Evolutionary conservation across 1,140 invertebrate genomes (phyloP).

Genomic region (Popillia japonica): DNA sequence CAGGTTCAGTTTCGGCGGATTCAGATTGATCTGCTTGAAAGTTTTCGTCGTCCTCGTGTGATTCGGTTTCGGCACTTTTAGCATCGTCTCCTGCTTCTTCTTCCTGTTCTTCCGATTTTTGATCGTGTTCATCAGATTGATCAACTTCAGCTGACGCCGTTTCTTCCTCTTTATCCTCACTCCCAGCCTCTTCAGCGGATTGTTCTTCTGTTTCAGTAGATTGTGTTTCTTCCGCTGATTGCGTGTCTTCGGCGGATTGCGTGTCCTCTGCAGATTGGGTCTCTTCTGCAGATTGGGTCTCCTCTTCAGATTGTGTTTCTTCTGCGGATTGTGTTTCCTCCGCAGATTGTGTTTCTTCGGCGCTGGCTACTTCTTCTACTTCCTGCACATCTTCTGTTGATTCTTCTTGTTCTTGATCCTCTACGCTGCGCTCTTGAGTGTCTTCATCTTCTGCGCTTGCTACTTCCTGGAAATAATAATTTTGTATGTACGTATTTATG

Average conservation of each 20-base stretch:
- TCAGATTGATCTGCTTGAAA: slow-evolving; percentile 35
- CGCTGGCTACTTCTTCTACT: slow-evolving; percentile 46
- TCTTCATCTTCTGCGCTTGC: slow-evolving; percentile 66
- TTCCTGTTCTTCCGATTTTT: too few relatives aligned
- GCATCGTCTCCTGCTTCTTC: slow-evolving; percentile 15
- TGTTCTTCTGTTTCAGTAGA: too few relatives aligned
- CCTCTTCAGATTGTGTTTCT: too few relatives aligned
- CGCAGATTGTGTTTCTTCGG: slow-evolving; percentile 60
- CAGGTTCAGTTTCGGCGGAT: slow-evolving; percentile 35
- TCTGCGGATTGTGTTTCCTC: too few relatives aligned
- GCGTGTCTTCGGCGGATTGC: too few relatives aligned
- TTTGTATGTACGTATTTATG: too few relatives aligned
- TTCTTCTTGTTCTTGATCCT: slow-evolving; percentile 57
- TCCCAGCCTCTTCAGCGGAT: slow-evolving; percentile 41
- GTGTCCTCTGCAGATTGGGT: too few relatives aligned
- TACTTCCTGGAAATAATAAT: background rate
- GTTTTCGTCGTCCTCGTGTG: slow-evolving; percentile 21
- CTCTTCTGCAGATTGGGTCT: too few relatives aligned
- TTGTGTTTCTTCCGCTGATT: too few relatives aligned
- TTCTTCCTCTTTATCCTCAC: background rate
- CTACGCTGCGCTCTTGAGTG: slow-evolving; percentile 61
- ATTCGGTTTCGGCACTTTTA: slow-evolving; percentile 24
- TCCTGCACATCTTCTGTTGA: slow-evolving; percentile 67
- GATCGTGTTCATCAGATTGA: slow-evolving; percentile 48
- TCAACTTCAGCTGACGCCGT: slow-evolving; percentile 53